phyloP scores from a whole-genome alignment of 2,797 vertebrate species.

The Orestias chungarensis region DNA sequence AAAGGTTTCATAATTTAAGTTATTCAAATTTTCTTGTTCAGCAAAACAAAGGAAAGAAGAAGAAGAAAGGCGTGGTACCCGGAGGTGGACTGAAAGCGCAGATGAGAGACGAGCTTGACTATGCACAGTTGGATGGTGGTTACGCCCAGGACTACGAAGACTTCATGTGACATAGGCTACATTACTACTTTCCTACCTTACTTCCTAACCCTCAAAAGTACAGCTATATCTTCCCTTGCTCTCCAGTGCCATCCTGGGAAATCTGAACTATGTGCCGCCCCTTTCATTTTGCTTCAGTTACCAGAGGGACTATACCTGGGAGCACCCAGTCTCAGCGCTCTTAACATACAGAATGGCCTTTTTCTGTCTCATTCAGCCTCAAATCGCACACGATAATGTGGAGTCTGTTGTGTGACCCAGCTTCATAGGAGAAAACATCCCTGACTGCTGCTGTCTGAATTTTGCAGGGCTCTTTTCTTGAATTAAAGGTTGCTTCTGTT shows the following conservation, averaged over 20 bases:
- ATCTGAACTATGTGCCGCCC: conserved; percentile 86
- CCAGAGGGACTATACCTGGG: conserved; percentile 77
- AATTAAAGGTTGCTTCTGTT: conserved; percentile 69
- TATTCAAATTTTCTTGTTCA: conserved; percentile 47
- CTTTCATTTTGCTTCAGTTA: conserved; percentile 79
- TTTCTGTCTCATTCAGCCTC: conserved; percentile 75
- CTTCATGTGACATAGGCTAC: conserved; percentile 94
- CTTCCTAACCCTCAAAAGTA: conserved; percentile 81
- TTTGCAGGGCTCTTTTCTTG: conserved; percentile 55
- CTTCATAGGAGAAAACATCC: conserved; percentile 65
- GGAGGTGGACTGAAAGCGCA: conserved; percentile 95
- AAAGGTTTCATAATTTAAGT: neutral
- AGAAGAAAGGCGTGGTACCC: conserved; percentile 92
- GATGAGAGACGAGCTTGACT: conserved; percentile 93
- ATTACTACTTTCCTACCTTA: conserved; percentile 73
- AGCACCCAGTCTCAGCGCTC: conserved; percentile 71
- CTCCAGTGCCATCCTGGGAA: conserved; percentile 93
- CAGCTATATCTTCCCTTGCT: conserved; percentile 91
- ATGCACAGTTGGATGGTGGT: conserved; percentile 88
- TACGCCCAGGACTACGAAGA: conserved; percentile 96
- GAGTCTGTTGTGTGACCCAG: conserved; percentile 66
- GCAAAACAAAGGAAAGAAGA: conserved; percentile 98
- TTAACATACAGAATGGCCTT: conserved; percentile 79
- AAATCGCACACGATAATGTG: conserved; percentile 54
- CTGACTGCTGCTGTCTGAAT: conserved; percentile 66